Evolutionary conservation across 1,140 invertebrate genomes (phyloP), one percentile per base, ranked within the genome.

Genomic region (Meloidogyne hapla): DNA sequence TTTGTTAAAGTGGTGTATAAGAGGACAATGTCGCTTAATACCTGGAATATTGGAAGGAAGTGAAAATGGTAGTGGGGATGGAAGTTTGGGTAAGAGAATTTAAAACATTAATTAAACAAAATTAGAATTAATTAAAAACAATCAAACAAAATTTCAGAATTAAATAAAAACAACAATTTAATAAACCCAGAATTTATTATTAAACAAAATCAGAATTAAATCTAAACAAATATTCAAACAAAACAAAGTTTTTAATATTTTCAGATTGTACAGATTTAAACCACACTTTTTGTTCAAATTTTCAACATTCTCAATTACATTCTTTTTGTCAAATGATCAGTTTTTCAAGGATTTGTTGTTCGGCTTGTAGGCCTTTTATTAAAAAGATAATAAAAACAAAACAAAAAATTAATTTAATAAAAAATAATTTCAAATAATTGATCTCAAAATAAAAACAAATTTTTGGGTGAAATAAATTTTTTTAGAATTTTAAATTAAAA

Each of bases 1-100:
- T n/a, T n/a, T n/a, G n/a, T n/a, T n/a, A n/a, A n/a, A 73, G 71
- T 73, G 71, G 71, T 73, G 71, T 73, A 25, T 73, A 23, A 42
- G 71, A 28, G 71, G 71, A 9, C 56, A 38, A 23, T 73, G 71
- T 21, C 28, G 28, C 2, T 15, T 0, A 28, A 73, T 42, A 5
- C 15, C 13, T 42, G 10, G 2, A 61, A 15, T n/a, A 13, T 10
- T 64, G n/a, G 25, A 21, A 18, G 64, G 40, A 72, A n/a, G 45
- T 8, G 33, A 56, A 1, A 56, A 61, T 23, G 13, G 25, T 8
- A 21, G 2, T 23, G 5, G 10, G 12, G 40, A 25, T 21, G 23
- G 15, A 38, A n/a, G 23, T 10, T 69, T 26, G 33, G 45, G 21
- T 71, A 26, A 15, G 56, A 48, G 26, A 62, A 25, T n/a, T 45